Evolutionary conservation across 2,888 invertebrate genomes (phyloP), one percentile per base, ranked within the genome.

Genomic region (Caenorhabditis sp.): DNA sequence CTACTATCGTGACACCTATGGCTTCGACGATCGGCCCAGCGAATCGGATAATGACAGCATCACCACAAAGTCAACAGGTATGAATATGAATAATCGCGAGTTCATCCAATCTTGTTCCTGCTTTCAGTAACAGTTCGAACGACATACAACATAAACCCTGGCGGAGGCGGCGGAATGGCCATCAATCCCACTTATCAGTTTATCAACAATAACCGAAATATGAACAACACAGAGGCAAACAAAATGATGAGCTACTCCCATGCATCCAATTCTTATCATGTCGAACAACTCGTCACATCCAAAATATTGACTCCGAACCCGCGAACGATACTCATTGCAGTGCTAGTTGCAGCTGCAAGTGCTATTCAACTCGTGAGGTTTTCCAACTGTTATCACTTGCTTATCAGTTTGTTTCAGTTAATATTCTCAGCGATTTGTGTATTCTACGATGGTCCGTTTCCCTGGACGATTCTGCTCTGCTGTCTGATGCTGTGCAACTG

Each of bases 371-470:
- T 91, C 80, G 87, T 90, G 71, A 65, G 76, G 40, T 35, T 32
- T 11, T 13, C 28, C 18, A 44, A 24, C 28, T 1, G 62, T 9
- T 28, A 44, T 3, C 22, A 44, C 35, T 62, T 51, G n/a, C 4
- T 47, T n/a, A 67, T 8, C 11, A 11, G 13, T 1, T 8, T 2
- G 20, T 74, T 88, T 65, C 85, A 89, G 89, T 64, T 90, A 22
- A 88, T 91, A 55, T 90, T 91, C 67, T 80, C 89, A 47, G 77
- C 88, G 32, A 88, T 91, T 18, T 88, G 88, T 53, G 71, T 90
- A 15, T 90, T 91, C 83, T 91, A 88, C 80, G 90, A 90, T 65
- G 91, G 88, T 64, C 90, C 90, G 1, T 87, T 86, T 68, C 88
- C 82, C 50, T 68, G 89, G 35, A 82, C 86, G 1, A 44, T 88